Base-by-base conservation (phyloP, 2,797 vertebrate genomes). In the Xiphophorus birchmanni region DNA sequence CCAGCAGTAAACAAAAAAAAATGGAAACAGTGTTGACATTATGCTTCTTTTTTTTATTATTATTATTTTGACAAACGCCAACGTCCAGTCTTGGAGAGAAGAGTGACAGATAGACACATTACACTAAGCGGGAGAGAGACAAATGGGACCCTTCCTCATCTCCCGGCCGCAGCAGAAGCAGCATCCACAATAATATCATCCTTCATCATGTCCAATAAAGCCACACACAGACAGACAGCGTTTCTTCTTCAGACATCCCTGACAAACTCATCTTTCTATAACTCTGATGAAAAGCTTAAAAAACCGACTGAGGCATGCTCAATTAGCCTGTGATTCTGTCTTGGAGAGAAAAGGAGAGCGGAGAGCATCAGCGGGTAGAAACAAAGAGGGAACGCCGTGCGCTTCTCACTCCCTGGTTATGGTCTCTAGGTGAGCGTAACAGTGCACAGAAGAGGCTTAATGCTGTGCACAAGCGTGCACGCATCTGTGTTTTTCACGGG, bases 131-230 rank as follows among this genome's bases (percentile, higher is more conserved):
- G 87, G 90, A 71, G 73, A 79, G 86, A 94, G 92, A 94, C 92
- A 93, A 93, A 95, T 94, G 87, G 90, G 88, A 92, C 91, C 88
- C 89, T 86, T 88, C 92, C 92, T 92, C 92, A 91, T 93, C 89
- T 92, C 83, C 32, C 82, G 88, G 91, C 84, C 78, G 75, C 86
- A 77, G 90, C 83, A 74, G 87, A 90, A 77, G 90, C 89, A 89
- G 88, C 90, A 89, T 90, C 91, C 84, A 85, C 92, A 82, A 92
- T 91, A 91, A 92, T 92, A 94, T 92, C 93, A 94, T 93, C 93
- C 90, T 93, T 95, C 94, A 94, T 94, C 93, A 93, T 93, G 91
- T 94, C 91, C 91, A 94, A 93, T 94, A 93, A 94, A 93, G 92
- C 91, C 93, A 93, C 93, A 94, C 91, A 87, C 91, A 93, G 91